A percentile compares a stretch with the other conserved stretches of the same genome.
phyloP scores from a whole-genome alignment of 1,140 invertebrate genomes.

The Drepana arcuata region DNA sequence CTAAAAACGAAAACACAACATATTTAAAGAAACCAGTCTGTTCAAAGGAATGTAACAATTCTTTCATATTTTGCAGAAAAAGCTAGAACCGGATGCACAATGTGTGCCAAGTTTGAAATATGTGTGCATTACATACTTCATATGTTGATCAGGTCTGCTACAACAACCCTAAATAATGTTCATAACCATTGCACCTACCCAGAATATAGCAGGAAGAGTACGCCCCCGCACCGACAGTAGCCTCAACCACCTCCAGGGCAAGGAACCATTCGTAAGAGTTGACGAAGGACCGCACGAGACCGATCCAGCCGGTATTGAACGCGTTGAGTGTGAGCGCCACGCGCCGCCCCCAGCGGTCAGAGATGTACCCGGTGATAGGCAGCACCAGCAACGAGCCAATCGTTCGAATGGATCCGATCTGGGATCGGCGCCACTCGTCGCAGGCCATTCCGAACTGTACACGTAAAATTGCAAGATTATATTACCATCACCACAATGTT shows the following conservation, averaged over 20 bases:
- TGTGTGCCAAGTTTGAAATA: no score
- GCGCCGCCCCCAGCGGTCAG: conserved; percentile 77
- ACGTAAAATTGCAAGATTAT: background rate
- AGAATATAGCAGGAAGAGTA: conserved; percentile 59
- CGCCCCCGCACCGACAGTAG: conserved; percentile 63
- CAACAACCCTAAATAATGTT: no score
- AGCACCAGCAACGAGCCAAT: conserved; percentile 65
- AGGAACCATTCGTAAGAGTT: conserved; percentile 76
- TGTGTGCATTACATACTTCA: no score
- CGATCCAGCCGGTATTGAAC: conserved; percentile 73
- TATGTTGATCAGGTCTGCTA: no score
- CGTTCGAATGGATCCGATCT: conserved; percentile 31
- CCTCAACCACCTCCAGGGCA: conserved; percentile 77
- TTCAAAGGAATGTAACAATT: no score
- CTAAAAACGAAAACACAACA: no score
- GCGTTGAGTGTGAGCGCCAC: conserved; percentile 74
- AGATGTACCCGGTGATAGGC: conserved; percentile 77
- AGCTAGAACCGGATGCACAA: no score
- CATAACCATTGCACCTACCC: conserved; percentile 73
- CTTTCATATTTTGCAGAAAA: no score
- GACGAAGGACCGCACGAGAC: conserved; percentile 76
- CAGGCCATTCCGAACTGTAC: conserved; percentile 35
- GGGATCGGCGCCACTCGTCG: conserved; percentile 33
- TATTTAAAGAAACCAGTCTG: no score
- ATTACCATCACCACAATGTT: background rate